Conservation (phyloP, 1,140 invertebrate species). For the Metaphire vulgaris region DNA sequence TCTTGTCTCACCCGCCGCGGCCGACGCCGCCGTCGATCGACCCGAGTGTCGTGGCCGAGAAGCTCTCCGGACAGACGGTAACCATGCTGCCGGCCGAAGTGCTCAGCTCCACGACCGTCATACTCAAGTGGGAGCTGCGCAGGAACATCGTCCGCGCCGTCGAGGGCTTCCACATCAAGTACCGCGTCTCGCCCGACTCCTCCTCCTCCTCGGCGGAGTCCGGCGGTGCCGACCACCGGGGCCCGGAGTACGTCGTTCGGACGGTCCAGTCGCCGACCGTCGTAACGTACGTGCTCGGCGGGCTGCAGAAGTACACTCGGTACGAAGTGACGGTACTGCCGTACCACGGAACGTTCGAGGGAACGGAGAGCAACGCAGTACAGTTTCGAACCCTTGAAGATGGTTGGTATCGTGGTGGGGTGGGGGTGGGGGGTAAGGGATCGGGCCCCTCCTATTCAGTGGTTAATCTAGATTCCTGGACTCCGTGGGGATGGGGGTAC, state of each 20-base stretch:
- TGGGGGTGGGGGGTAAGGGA: too few species aligned
- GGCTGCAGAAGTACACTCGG: constrained; percentile 71
- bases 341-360: constrained; percentile 67
- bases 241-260: constrained; percentile 32
- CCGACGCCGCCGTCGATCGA: constrained; percentile 27
- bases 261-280: constrained; percentile 44
- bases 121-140: constrained; percentile 74
- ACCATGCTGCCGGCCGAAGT: constrained; percentile 69
- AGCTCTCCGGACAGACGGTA: constrained; percentile 64
- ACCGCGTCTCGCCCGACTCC: constrained; percentile 63
- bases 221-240: constrained; percentile 25
- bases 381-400: constrained; percentile 54
- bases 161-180: constrained; percentile 88
- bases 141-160: constrained; percentile 51
- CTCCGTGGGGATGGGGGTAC: too few species aligned
- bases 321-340: constrained; percentile 64
- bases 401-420: constrained; percentile 45
- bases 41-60: constrained; percentile 20
- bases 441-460: too few species aligned
- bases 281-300: constrained; percentile 60
- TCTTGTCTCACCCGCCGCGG: too few species aligned
- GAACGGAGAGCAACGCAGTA: constrained; percentile 60
- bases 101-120: constrained; percentile 70
- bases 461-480: too few species aligned
- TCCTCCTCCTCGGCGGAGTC: constrained; percentile 32